Evolutionary conservation across 2,113 vertebrate species (phyloP).

Genomic region (Felis chaus): DNA sequence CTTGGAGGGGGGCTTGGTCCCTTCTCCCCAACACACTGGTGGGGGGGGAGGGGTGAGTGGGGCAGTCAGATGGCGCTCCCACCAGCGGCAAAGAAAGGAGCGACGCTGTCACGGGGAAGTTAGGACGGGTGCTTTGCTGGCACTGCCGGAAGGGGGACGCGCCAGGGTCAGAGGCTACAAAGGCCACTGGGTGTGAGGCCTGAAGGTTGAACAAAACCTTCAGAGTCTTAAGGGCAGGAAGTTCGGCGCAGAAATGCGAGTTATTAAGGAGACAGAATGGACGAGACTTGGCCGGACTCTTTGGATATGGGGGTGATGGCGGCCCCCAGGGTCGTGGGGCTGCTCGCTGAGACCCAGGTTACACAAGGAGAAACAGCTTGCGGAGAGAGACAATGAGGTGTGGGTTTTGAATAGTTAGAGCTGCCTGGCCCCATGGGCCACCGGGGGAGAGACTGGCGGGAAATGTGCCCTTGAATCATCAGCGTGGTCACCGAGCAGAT

Average conservation of each 20-base stretch:
- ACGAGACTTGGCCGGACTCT: not conserved
- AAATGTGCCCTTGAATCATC: not conserved
- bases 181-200: not conserved
- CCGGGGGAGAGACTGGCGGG: not conserved
- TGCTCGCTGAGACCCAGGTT: not conserved
- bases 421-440: not conserved
- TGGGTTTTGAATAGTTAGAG: not conserved
- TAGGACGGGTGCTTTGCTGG: not conserved
- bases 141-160: rapidly evolving
- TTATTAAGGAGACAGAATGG: not conserved
- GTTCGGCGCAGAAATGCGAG: not conserved
- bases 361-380: not conserved
- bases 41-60: no score
- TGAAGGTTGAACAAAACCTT: not conserved
- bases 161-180: not conserved
- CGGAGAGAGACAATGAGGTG: not conserved
- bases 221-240: not conserved
- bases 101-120: not conserved
- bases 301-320: not conserved
- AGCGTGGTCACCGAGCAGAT: not conserved
- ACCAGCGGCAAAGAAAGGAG: not conserved
- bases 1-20: not conserved
- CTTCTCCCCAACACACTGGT: rapidly evolving
- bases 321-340: rapidly evolving
- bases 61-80: no score